Conservation (phyloP, 92 coral and sea anemone genomes). For the Pocillopora grandis region DNA sequence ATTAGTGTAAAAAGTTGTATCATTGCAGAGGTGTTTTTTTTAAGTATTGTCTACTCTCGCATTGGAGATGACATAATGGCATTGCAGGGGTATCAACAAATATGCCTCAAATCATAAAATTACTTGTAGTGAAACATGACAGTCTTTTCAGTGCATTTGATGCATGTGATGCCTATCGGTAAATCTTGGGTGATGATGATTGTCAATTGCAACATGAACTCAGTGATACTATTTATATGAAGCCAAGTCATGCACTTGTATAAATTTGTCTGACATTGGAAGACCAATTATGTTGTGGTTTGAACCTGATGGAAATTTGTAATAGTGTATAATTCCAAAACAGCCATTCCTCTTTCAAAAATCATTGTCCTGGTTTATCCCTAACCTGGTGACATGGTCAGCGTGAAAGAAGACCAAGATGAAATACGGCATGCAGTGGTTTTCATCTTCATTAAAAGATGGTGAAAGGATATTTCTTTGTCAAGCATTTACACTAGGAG, state of each 20-base stretch:
- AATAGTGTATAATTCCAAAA: conserved; percentile 26
- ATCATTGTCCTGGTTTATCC: conserved; percentile 24
- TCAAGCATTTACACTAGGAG: conserved; percentile 33
- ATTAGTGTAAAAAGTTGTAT: too few relatives aligned
- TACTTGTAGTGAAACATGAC: conserved; percentile 23
- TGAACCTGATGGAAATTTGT: conserved; percentile 37
- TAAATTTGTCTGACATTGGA: conserved; percentile 21
- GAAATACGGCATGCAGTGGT: conserved; percentile 40
- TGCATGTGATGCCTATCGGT: conserved; percentile 20
- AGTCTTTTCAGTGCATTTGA: conserved; percentile 22
- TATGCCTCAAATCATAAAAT: conserved; percentile 31
- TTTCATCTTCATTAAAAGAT: conserved; percentile 9
- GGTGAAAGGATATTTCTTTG: conserved; percentile 41
- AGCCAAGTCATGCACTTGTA: conserved; percentile 31
- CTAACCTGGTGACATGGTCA: conserved; percentile 30
- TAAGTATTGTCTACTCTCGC: background rate
- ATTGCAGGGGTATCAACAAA: conserved; percentile 32
- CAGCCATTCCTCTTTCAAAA: conserved; percentile 27
- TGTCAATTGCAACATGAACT: conserved; percentile 29
- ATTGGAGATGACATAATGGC: conserved; percentile 36
- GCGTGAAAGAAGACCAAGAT: conserved; percentile 39
- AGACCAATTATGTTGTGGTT: conserved; percentile 33
- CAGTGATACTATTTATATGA: conserved; percentile 37
- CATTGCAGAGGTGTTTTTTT: too few relatives aligned
- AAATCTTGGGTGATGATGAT: conserved; percentile 31